Evolutionary conservation across 1,140 invertebrate species (phyloP).

Genomic region (Hormaphis cornu): DNA sequence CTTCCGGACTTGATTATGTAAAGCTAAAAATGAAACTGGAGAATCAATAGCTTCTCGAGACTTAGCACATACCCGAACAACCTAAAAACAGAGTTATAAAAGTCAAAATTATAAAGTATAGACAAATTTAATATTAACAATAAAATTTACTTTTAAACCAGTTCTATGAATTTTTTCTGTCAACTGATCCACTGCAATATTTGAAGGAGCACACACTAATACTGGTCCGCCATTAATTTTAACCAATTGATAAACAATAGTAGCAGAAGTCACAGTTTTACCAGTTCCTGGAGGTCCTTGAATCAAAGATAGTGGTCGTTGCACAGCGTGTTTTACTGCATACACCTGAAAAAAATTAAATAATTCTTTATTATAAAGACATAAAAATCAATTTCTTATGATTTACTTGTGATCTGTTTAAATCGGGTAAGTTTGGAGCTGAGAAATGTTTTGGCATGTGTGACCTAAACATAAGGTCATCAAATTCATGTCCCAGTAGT

Average conservation of each 20-base stretch:
- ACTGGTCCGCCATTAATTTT: conserved; percentile 90
- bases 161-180: conserved; percentile 98
- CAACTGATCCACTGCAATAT: conserved; percentile 97
- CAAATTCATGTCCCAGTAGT: conserved; percentile 90
- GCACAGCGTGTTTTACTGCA: conserved; percentile 97
- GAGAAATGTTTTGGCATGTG: conserved; percentile 93
- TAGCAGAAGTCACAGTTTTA: conserved; percentile 98
- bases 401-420: conserved; percentile 81
- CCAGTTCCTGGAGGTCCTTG: conserved; percentile 81
- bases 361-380: neutral
- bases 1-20: conserved; percentile 95
- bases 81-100: conserved; percentile 41
- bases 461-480: conserved; percentile 84
- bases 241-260: conserved; percentile 96
- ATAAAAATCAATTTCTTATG: neutral
- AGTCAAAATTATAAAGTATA: neutral
- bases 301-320: conserved; percentile 91
- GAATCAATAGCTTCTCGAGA: conserved; percentile 97
- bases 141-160: conserved; percentile 63
- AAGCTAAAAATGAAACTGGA: conserved; percentile 88
- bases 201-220: conserved; percentile 95
- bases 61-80: conserved; percentile 94
- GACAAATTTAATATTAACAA: neutral
- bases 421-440: conserved; percentile 91
- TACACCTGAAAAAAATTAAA: conserved; percentile 58